phyloP scores from a whole-genome alignment of 2,113 vertebrate species.

The Brevimyrus niger region DNA sequence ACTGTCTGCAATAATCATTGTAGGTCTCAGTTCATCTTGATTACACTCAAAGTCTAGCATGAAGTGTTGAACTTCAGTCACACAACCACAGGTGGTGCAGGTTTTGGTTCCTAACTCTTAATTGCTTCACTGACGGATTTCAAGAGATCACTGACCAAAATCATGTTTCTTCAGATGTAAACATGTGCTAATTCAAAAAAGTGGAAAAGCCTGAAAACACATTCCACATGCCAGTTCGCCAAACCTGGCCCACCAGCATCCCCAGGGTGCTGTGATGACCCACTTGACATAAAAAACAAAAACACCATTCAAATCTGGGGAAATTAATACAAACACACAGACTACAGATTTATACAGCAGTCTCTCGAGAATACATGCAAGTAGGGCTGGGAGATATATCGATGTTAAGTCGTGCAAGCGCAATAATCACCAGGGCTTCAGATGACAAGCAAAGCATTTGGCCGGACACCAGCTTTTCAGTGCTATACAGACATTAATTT shows the following conservation, averaged over 20 bases:
- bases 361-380: background rate
- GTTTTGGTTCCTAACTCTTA: background rate
- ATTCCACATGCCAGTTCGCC: background rate
- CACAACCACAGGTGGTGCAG: background rate
- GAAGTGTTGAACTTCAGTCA: background rate
- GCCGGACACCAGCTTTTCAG: no score
- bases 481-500: no score
- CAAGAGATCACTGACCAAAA: background rate
- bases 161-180: background rate
- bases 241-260: background rate
- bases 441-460: no score
- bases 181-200: background rate
- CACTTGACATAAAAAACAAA: background rate
- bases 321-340: background rate
- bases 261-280: background rate
- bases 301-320: background rate
- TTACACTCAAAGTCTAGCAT: background rate
- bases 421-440: no score
- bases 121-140: background rate
- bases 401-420: no score
- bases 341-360: background rate
- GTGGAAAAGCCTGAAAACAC: background rate
- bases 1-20: background rate
- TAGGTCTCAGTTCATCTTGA: background rate
- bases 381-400: no score